Evolutionary conservation across 2,888 invertebrate genomes (phyloP).

Genomic region (Protonemura montana): DNA sequence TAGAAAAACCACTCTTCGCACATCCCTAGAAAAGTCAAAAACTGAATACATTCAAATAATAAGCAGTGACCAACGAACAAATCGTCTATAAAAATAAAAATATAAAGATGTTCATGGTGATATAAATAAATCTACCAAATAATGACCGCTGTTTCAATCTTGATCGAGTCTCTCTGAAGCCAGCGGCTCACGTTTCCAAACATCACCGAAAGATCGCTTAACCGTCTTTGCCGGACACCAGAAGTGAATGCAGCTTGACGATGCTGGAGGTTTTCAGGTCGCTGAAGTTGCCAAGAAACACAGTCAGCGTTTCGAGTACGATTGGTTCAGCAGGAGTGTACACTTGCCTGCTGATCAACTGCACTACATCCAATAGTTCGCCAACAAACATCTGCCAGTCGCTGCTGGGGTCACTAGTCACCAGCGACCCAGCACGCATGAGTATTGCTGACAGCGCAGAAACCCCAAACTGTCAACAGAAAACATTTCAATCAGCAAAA

Average conservation of each 20-base stretch:
- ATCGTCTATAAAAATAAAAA: neutral
- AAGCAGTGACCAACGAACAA: neutral
- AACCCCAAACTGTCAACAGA: slow-evolving; percentile 22
- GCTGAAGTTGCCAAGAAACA: neutral
- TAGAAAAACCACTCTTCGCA: too few species aligned
- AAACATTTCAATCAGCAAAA: neutral
- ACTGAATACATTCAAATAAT: neutral
- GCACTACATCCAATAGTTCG: neutral
- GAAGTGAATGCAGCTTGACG: neutral
- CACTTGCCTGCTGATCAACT: neutral
- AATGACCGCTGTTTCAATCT: neutral
- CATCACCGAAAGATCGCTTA: neutral
- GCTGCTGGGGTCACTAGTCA: neutral
- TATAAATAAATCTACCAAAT: neutral
- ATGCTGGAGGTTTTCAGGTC: neutral
- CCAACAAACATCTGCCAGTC: slow-evolving; percentile 3
- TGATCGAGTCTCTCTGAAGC: neutral
- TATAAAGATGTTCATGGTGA: neutral
- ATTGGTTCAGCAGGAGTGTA: neutral
- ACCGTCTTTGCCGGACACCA: neutral
- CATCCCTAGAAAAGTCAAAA: too few species aligned
- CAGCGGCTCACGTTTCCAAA: neutral
- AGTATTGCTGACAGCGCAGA: neutral
- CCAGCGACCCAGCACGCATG: neutral
- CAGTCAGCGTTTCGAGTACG: neutral